Base-by-base conservation (phyloP, 2,888 invertebrate species). In the Lycia hirtaria region DNA sequence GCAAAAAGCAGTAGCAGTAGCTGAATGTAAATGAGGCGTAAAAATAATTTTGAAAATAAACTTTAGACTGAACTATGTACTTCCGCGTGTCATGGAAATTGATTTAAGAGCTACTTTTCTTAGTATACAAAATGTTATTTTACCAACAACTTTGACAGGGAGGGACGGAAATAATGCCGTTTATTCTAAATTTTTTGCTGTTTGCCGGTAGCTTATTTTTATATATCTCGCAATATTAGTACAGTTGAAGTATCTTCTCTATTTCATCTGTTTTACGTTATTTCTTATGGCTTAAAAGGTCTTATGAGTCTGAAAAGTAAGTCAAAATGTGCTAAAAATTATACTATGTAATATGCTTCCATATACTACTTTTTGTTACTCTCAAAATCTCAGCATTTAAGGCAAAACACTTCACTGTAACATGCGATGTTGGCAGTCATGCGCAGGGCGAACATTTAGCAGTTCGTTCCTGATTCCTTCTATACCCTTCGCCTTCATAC, bases 21-120 rank as follows among this genome's bases (percentile, higher is more conserved):
- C n/a, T n/a, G n/a, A n/a, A n/a, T n/a, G n/a, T n/a, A n/a, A n/a
- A n/a, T n/a, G n/a, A n/a, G n/a, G n/a, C n/a, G n/a, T n/a, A n/a
- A n/a, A 20, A 26, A 43, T 10, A 26, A 24, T 24, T 22, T 24
- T 40, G 40, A 22, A 24, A 40, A 4, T 45, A 20, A 47, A 22
- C 22, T 47, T 47, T 22, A 47, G 52, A 58, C 57, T 53, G 52
- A 53, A 28, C 14, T 35, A 26, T 33, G 47, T 47, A 47, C 17
- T 44, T 15, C 4, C 24, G 33, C 14, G 5, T 32, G 32, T 22
- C n/a, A 15, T 15, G 12, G 4, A 17, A 28, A 12, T n/a, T 12
- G 10, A 45, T n/a, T 10, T 14, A 26, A 9, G 26, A 15, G 10
- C 10, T 26, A 28, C 15, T 26, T 26, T 12, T 41, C 26, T n/a